phyloP scores from a whole-genome alignment of 64 coral and sea anemone genomes.

The Acropora tenuis region DNA sequence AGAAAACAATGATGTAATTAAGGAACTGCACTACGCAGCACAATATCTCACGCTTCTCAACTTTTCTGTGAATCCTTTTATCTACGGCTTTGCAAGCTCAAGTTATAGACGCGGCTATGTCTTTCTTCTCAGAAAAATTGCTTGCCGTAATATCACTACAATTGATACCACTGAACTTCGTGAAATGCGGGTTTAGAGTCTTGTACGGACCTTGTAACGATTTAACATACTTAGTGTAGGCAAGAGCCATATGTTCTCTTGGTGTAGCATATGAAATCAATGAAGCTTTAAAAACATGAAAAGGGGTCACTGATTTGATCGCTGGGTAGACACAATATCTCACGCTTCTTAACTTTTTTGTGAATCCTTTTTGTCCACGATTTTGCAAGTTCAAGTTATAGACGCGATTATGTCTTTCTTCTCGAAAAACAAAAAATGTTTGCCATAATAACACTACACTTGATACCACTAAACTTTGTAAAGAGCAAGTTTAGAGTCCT shows the following conservation, averaged over 20 bases:
- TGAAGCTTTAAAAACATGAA: no score
- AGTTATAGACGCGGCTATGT: slow-evolving; percentile 73
- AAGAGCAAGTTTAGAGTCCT: neutral
- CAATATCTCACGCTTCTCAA: slow-evolving; percentile 61
- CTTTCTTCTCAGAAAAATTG: slow-evolving; percentile 47
- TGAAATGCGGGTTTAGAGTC: neutral
- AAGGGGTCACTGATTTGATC: no score
- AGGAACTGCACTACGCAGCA: neutral
- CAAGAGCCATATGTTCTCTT: no score
- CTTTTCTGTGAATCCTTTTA: slow-evolving; percentile 68
- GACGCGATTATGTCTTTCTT: slow-evolving; percentile 57
- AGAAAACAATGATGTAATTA: neutral
- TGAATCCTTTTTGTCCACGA: slow-evolving; percentile 78
- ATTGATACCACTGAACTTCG: neutral
- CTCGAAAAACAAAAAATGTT: slow-evolving; percentile 25
- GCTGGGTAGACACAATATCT: slow-evolving; percentile 1
- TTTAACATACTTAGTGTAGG: no score
- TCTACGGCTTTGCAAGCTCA: slow-evolving; percentile 79
- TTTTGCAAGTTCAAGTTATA: slow-evolving; percentile 76
- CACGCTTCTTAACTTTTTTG: slow-evolving; percentile 59
- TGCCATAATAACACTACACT: neutral
- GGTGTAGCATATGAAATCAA: no score
- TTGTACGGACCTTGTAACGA: neutral
- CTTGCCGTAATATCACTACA: slow-evolving; percentile 7
- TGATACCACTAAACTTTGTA: neutral